A percentile compares a stretch with the other conserved stretches of the same genome.
phyloP scores from a whole-genome alignment of 2,113 vertebrate species.

The Helogale parvula region DNA sequence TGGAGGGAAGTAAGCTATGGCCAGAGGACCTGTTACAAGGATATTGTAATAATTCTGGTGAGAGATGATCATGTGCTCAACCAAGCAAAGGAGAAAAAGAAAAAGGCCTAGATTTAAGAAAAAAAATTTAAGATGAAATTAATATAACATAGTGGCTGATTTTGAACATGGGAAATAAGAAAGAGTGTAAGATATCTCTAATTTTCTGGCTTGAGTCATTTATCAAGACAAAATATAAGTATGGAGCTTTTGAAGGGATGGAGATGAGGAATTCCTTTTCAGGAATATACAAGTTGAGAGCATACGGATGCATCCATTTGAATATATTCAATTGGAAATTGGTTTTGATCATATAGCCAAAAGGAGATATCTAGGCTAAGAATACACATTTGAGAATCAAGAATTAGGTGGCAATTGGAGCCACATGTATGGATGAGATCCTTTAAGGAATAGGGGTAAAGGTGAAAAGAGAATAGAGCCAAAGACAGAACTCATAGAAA shows the following conservation, averaged over 20 bases:
- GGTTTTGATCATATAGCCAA: not conserved
- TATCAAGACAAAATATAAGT: not conserved
- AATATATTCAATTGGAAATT: not conserved
- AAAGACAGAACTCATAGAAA: not conserved
- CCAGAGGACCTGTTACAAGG: not conserved
- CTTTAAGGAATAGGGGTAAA: not conserved
- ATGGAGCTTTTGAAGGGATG: not conserved
- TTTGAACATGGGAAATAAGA: conserved; percentile 3
- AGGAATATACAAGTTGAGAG: not conserved
- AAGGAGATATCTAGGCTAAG: not conserved
- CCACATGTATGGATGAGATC: not conserved
- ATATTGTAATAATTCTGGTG: not conserved
- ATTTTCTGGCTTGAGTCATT: not conserved
- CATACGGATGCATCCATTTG: not conserved
- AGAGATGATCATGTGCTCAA: not conserved
- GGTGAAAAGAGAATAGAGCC: not conserved
- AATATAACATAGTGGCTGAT: not conserved
- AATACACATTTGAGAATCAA: not conserved
- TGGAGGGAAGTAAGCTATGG: not conserved
- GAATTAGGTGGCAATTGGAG: not conserved
- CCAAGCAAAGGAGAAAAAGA: not conserved
- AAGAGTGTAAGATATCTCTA: not conserved
- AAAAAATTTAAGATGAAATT: not conserved
- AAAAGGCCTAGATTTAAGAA: not conserved
- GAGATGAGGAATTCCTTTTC: not conserved